Evolutionary conservation across 2,888 invertebrate species (phyloP), one percentile per base, ranked within the genome.

Genomic region (Caenorhabditis sinica): DNA sequence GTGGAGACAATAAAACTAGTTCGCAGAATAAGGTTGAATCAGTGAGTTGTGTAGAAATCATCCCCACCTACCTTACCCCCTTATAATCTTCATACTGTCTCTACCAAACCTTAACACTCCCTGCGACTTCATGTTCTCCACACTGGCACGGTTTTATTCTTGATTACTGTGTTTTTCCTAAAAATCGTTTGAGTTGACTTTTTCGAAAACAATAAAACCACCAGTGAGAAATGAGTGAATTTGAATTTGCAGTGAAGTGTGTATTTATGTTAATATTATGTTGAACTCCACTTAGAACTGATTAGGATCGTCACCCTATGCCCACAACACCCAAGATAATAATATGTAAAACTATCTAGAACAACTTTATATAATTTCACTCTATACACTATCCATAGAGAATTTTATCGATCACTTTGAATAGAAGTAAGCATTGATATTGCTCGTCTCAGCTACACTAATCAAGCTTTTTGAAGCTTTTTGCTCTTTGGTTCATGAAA

Each of bases 21-120:
- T 69, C 73, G 83, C 83, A 77, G 83, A 81, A 84, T 69, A 85
- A 85, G 85, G 85, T 85, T 53, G 68, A 85, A 81, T 85, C 85
- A 81, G 85, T 85, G 81, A 85, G 85, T 85, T 80, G 83, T 83
- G 72, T 72, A 71, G 71, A 72, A 72, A 71, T 43, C 60, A 51
- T 65, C 23, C 30, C 23, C n/a, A n/a, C n/a, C n/a, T n/a, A 36
- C 28, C 23, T 23, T 40, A 28, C 25, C 45, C 53, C 49, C 17
- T 49, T 49, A 49, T 51, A 20, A 51, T 9, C 51, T 8, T 20
- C 20, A n/a, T 28, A 23, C 68, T 49, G 33, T 68, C 53, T 20
- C 13, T 40, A 51, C 20, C 51, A 56, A 23, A 53, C 53, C 53
- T 45, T 72, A 72, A 80, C 80, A 72, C 66, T 49, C 60, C 49